Base-by-base conservation (phyloP, 2,113 vertebrate genomes). In the Actenoides lindsayi region DNA sequence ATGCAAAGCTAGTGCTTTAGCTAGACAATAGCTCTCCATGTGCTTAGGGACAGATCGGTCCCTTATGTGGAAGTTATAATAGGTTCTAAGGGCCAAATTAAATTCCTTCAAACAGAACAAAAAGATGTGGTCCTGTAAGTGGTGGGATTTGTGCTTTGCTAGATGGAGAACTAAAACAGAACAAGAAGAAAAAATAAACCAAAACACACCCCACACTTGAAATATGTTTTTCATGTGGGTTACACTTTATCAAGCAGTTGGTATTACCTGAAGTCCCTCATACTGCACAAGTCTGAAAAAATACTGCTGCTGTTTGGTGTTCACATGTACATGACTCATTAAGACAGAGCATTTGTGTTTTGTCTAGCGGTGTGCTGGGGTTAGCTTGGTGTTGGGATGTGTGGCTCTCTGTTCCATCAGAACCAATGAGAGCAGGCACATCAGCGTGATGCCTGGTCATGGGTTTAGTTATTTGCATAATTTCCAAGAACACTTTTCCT, bases 281-380 rank as follows among this genome's bases (percentile, higher is more conserved):
- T 46, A 37, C 10, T 41, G 10, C 76, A 4, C 41, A 70, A 86
- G 51, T 60, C 35, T 65, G 46, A 9, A 39, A 89, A 91, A 65
- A 64, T 9, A 2, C 1, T 17, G n/a, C 3, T 0, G 0, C 53
- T 50, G 3, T 28, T 78, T 59, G 51, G 20, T 30, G 25, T 80
- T 91, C 65, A 12, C 11, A 33, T 68, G 15, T 59, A 69, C 53
- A 39, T 65, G 35, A 17, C 37, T 79, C 9, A 62, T 76, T 39
- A 73, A 69, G 75, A 78, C 41, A 74, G 10, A 74, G 24, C 39
- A 50, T 68, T 94, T 76, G 48, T 85, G 16, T 5, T 79, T 68
- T 20, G 2, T 42, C 75, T 70, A 56, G 16, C n/a, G 12, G 9
- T 59, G 64, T 35, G 31, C 30, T 83, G 30, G 51, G 54, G 13